Conservation (phyloP, 2,797 vertebrate genomes). For the Molossus alvarezi region DNA sequence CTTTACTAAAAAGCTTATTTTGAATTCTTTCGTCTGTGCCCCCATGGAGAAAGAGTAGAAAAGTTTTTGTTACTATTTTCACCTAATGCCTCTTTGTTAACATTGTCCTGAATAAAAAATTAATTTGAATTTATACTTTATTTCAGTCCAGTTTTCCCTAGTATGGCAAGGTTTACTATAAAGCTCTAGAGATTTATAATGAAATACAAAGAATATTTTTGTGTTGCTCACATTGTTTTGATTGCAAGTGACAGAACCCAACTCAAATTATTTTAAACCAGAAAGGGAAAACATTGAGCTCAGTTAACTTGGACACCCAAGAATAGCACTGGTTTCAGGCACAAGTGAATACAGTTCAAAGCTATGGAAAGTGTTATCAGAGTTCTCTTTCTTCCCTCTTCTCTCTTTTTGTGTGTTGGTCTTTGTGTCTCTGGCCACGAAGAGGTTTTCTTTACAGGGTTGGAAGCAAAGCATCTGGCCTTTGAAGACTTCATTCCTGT, state of each 20-base stretch:
- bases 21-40: neutral
- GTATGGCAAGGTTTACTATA: neutral
- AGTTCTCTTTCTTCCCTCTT: neutral
- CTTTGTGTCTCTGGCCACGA: conserved; percentile 21
- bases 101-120: conserved; percentile 27
- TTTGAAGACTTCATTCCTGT: neutral
- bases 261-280: conserved; percentile 59
- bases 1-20: neutral
- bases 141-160: conserved; percentile 1
- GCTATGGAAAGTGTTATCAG: neutral
- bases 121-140: conserved; percentile 53
- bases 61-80: neutral
- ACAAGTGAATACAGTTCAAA: neutral
- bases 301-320: neutral
- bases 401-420: neutral
- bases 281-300: conserved; percentile 29
- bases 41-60: neutral
- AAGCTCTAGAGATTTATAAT: conserved; percentile 43
- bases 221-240: neutral
- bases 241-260: neutral
- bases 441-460: neutral
- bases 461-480: neutral
- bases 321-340: neutral
- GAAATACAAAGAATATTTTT: conserved; percentile 20
- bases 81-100: conserved; percentile 46